phyloP scores from a whole-genome alignment of 2,797 vertebrate species.

The Sebastes nivosus region DNA sequence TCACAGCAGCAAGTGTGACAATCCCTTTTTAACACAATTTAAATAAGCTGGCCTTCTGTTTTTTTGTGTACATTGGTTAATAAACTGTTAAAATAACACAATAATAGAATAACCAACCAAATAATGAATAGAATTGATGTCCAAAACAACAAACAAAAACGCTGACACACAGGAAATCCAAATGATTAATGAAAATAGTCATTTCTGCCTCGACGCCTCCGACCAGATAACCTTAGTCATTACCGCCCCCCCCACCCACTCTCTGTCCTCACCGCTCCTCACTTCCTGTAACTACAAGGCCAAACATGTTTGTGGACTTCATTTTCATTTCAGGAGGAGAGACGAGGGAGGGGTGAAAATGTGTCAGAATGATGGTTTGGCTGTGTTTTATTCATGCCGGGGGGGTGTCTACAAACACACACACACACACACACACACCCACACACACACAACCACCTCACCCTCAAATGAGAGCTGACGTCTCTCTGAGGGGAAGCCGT shows the following conservation, averaged over 20 bases:
- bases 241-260: background rate
- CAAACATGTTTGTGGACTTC: slow-evolving; percentile 8
- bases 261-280: background rate
- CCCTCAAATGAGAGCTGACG: slow-evolving; percentile 39
- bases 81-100: background rate
- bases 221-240: background rate
- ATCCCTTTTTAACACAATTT: background rate
- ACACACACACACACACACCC: slow-evolving; percentile 3
- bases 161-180: background rate
- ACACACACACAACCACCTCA: background rate
- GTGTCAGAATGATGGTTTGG: slow-evolving; percentile 33
- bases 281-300: background rate
- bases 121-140: background rate
- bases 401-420: background rate
- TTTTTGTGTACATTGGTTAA: background rate
- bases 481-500: slow-evolving; percentile 16
- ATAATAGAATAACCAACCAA: background rate
- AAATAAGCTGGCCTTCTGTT: background rate
- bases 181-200: background rate
- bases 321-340: slow-evolving; percentile 15
- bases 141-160: background rate
- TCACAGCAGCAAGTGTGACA: background rate
- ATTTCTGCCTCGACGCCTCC: background rate
- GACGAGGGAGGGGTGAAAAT: background rate
- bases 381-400: slow-evolving; percentile 43